Conservation (phyloP, 2,113 vertebrate species). For the Phocoena phocoena region DNA sequence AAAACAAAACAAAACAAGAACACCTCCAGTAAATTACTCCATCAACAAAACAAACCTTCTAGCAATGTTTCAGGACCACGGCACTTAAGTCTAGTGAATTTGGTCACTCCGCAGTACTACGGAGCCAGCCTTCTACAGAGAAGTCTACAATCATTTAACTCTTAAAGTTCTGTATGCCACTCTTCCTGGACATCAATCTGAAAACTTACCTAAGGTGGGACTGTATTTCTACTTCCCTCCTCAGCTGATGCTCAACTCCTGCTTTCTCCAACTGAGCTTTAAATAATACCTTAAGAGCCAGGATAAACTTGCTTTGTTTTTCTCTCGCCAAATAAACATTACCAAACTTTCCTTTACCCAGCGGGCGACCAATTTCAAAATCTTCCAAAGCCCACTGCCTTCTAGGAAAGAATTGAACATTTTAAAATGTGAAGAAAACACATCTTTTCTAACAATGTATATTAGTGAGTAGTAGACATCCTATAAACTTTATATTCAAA, state of each 20-base stretch:
- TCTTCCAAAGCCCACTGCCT: slow-evolving; percentile 95
- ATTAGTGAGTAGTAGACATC: background rate
- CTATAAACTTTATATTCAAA: background rate
- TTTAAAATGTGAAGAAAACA: background rate
- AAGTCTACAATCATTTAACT: rapidly evolving
- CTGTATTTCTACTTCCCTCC: slow-evolving; percentile 97
- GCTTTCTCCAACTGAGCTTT: slow-evolving; percentile 97
- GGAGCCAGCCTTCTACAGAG: background rate
- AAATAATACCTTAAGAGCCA: slow-evolving; percentile 97
- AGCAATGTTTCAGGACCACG: background rate
- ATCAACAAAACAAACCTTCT: background rate
- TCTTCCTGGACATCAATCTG: rapidly evolving
- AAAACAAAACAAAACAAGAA: background rate
- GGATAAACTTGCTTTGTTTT: slow-evolving; percentile 94
- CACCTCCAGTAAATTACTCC: background rate
- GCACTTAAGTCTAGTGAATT: background rate
- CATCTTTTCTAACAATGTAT: background rate
- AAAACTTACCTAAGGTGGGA: slow-evolving; percentile 93
- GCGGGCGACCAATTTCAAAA: slow-evolving; percentile 95
- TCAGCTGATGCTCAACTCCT: slow-evolving; percentile 95
- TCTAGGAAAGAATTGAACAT: slow-evolving; percentile 79
- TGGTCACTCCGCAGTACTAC: background rate
- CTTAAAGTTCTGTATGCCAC: background rate
- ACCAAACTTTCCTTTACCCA: slow-evolving; percentile 98
- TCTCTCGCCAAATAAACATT: slow-evolving; percentile 98